These are phyloP conservation scores for Pristionchus exspectatus DNA, from an alignment of 2,888 invertebrate species.

Conservation along the genomic window DNA sequence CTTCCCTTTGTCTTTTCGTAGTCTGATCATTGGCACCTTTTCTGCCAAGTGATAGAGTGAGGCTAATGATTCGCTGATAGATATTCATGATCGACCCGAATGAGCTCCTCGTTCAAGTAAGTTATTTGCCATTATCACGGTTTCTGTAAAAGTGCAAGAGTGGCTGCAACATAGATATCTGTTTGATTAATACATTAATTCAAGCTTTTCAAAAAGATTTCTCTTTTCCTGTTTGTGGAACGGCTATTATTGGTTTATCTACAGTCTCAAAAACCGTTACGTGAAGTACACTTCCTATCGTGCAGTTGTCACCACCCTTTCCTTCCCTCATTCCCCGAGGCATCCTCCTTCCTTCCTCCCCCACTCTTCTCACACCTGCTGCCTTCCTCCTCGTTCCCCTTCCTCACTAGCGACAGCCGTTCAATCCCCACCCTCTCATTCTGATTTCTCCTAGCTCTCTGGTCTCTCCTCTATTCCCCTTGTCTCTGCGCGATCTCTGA, in stretches of 20 bases:
- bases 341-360: not conserved
- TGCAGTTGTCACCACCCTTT: not conserved
- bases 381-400: not conserved
- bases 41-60: not conserved
- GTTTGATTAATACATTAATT: too few species aligned
- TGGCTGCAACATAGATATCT: too few species aligned
- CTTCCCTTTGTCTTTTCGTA: not conserved
- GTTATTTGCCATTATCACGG: not conserved
- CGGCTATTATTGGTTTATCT: too few species aligned
- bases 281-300: too few species aligned
- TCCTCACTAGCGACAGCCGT: constrained; percentile 13
- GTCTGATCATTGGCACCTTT: not conserved
- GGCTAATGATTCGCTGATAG: not conserved
- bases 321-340: not conserved
- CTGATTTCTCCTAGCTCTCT: not conserved
- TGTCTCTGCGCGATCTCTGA: not conserved
- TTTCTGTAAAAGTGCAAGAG: too few species aligned
- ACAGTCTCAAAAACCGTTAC: too few species aligned
- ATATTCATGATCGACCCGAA: not conserved
- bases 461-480: not conserved
- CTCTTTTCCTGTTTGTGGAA: too few species aligned
- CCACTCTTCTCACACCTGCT: not conserved
- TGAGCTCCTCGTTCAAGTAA: not conserved
- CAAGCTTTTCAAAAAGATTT: too few species aligned
- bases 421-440: not conserved